These are phyloP conservation scores for Polydrusus tereticollis DNA, from an alignment of 2,888 invertebrate genomes.

Conservation along the genomic window DNA sequence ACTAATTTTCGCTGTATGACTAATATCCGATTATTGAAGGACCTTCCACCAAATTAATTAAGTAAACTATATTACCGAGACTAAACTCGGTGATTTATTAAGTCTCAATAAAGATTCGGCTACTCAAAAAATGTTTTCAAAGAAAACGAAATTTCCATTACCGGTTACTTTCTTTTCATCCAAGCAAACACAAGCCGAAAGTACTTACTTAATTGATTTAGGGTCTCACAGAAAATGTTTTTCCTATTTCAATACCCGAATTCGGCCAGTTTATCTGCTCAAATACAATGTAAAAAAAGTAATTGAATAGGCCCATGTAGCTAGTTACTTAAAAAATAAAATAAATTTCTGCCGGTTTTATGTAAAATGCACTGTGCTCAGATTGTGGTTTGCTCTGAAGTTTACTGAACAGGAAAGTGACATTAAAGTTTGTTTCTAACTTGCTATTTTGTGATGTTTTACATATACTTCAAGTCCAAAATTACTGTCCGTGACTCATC, in stretches of 20 bases:
- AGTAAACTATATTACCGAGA: slow-evolving; percentile 6
- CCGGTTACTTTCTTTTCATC: slow-evolving; percentile 30
- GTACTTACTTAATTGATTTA: slow-evolving; percentile 38
- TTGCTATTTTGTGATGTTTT: no score
- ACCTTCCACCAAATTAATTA: slow-evolving; percentile 2
- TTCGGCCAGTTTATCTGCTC: not conserved
- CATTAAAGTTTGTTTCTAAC: no score
- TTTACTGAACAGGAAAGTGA: no score
- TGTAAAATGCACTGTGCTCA: no score
- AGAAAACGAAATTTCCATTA: slow-evolving; percentile 31
- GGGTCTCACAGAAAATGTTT: slow-evolving; percentile 14
- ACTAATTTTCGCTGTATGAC: not conserved
- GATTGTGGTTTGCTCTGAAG: no score
- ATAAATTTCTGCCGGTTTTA: no score
- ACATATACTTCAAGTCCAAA: no score
- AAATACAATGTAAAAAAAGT: not conserved
- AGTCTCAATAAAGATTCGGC: slow-evolving; percentile 14
- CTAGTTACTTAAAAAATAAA: no score
- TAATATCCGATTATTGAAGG: not conserved
- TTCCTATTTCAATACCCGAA: slow-evolving; percentile 15
- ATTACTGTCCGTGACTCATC: no score
- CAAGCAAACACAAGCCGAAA: slow-evolving; percentile 30
- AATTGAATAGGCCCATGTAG: no score
- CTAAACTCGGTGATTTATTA: slow-evolving; percentile 26
- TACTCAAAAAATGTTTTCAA: slow-evolving; percentile 29